These are phyloP conservation scores for Thalassophryne amazonica DNA, from an alignment of 2,797 vertebrate genomes.

Conservation along the genomic window DNA sequence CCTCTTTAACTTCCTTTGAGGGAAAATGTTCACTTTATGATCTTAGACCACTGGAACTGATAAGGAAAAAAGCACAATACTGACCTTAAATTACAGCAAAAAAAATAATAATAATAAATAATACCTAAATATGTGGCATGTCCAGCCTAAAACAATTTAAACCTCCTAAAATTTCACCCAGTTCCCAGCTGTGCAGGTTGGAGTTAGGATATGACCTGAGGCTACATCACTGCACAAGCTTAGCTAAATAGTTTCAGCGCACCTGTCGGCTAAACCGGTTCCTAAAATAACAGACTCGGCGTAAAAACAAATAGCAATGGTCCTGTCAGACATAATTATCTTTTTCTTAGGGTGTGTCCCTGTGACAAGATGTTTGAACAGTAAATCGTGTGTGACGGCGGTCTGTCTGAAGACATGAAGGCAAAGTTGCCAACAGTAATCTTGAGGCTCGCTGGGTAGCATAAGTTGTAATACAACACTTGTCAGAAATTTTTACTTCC, in stretches of 20 bases:
- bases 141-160: not conserved
- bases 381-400: not conserved
- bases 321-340: constrained; percentile 5
- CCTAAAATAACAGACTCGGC: not conserved
- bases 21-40: not conserved
- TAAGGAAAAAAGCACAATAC: not conserved
- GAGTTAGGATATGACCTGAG: not conserved
- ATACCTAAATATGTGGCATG: not conserved
- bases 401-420: constrained; percentile 8
- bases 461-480: not conserved
- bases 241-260: no score
- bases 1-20: constrained; percentile 3
- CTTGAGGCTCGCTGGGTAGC: not conserved
- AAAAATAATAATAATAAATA: no score
- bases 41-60: not conserved
- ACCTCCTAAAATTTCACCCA: not conserved
- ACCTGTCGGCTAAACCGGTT: constrained; percentile 21
- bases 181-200: no score
- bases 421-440: constrained; percentile 1
- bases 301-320: not conserved
- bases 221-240: not conserved
- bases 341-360: constrained; percentile 27
- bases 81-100: not conserved
- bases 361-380: constrained; percentile 20
- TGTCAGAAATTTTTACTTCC: no score